Evolutionary conservation across 1,140 invertebrate genomes (phyloP), one percentile per base, ranked within the genome.

Genomic region (Drosophila subobscura): DNA sequence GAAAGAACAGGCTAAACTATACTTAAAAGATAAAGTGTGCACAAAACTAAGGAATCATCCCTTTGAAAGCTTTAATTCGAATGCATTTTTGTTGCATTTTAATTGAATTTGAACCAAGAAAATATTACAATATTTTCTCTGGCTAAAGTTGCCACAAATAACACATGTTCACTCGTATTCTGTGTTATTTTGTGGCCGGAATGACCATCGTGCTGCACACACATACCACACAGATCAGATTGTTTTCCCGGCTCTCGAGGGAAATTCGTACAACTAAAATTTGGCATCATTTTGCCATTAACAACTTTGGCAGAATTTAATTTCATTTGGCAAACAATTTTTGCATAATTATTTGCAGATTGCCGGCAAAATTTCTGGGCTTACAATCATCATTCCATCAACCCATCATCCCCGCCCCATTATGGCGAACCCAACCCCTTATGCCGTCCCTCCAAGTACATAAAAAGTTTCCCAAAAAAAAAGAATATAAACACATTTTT

Each of bases 271-370:
- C 37, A 64, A 71, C 68, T 81, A 61, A 59, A 77, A 66, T 81
- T 81, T 81, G 40, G 1, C 14, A 10, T 25, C 58, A 40, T 52
- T 59, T 51, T 80, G 46, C 6, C 44, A 40, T 44, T 25, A 52
- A 70, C 58, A 68, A 76, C 46, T 12, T 37, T 37, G 10, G 10
- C 56, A 68, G 81, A 74, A 71, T 65, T 60, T 50, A 65, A 72
- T 84, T 84, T 85, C 73, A 60, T 85, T 85, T 77, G 57, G 33
- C 53, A 59, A 77, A 77, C 63, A 77, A 70, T 71, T 86, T 86
- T 77, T 85, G 60, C 60, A 73, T 81, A 80, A 81, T 86, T 85
- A 86, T 85, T 85, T 85, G 47, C 72, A 81, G 63, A 73, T 61
- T 49, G 60, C 45, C 46, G 44, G 10, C 71, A 53, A 59, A 22